Percentiles rank a stretch among this genome's conserved stretches.
Evolutionary conservation across 2,888 invertebrate genomes (phyloP).

Genomic region (Trichogramma dendrolimi): DNA sequence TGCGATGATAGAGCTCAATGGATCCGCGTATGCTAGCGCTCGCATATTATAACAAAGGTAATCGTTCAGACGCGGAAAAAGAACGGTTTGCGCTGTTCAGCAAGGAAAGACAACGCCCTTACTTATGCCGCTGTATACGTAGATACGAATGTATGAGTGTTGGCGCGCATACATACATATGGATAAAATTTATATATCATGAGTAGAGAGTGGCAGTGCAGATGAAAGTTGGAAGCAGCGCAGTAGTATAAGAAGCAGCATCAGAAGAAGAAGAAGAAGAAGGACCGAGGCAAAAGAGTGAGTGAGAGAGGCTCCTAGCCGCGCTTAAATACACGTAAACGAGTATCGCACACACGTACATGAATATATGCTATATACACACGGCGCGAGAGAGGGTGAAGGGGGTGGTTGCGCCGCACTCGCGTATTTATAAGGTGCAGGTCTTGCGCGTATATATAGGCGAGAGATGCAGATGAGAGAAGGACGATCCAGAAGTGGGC

Average conservation of each 20-base stretch:
- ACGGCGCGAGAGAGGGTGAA: conserved; percentile 33
- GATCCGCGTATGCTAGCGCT: too few species aligned
- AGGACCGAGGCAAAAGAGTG: conserved; percentile 23
- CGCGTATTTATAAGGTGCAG: too few species aligned
- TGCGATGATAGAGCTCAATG: too few species aligned
- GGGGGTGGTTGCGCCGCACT: conserved; percentile 26
- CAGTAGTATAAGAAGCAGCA: conserved; percentile 9
- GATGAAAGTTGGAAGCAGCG: conserved; percentile 34
- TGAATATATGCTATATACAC: too few species aligned
- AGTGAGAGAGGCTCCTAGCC: too few species aligned
- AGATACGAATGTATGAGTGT: conserved; percentile 39
- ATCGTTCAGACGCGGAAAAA: too few species aligned
- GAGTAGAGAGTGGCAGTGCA: conserved; percentile 37
- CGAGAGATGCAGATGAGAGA: conserved; percentile 28
- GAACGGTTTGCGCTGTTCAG: conserved; percentile 24
- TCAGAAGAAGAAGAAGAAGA: conserved; percentile 35
- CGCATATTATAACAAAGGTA: too few species aligned
- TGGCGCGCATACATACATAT: not conserved
- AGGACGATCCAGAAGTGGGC: not conserved
- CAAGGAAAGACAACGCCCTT: conserved; percentile 51
- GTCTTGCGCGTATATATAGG: not conserved
- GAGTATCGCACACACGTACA: too few species aligned
- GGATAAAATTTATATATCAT: not conserved
- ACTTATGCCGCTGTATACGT: conserved; percentile 33
- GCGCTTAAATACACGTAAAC: too few species aligned